phyloP scores from a whole-genome alignment of 1,140 invertebrate genomes.

The Cherax destructor region DNA sequence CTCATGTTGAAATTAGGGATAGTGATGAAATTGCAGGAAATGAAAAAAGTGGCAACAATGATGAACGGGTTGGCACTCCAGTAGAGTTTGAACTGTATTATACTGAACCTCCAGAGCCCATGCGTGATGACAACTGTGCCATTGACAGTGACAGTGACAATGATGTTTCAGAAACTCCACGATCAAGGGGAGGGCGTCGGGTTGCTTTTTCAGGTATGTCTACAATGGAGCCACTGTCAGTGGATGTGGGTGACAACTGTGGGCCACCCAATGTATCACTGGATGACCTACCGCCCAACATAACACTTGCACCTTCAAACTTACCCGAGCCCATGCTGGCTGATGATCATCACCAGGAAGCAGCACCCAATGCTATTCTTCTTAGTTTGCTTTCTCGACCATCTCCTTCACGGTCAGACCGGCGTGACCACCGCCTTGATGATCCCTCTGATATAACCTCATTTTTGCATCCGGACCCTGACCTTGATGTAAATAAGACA shows the following conservation, averaged over 20 bases:
- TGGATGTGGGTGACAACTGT: constrained; percentile 55
- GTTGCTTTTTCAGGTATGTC: constrained; percentile 61
- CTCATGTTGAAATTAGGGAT: not conserved
- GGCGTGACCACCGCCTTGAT: constrained; percentile 6
- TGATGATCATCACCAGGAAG: constrained; percentile 39
- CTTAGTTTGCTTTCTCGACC: constrained; percentile 57
- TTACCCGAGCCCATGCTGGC: constrained; percentile 44
- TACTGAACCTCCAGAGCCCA: constrained; percentile 65
- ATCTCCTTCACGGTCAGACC: not conserved
- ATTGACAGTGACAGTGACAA: constrained; percentile 71
- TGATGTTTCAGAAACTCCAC: constrained; percentile 42
- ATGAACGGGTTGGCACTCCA: constrained; percentile 49
- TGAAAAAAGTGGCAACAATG: constrained; percentile 15
- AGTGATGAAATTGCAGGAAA: not conserved
- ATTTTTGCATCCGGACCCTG: constrained; percentile 30
- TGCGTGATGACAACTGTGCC: constrained; percentile 70
- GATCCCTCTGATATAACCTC: constrained; percentile 42
- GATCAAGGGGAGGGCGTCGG: constrained; percentile 39
- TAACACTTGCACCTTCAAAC: constrained; percentile 48
- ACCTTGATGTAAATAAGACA: constrained; percentile 53
- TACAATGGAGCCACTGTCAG: constrained; percentile 57
- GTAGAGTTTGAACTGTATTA: constrained; percentile 65
- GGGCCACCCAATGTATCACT: constrained; percentile 47
- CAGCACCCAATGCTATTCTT: constrained; percentile 51
- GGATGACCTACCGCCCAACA: constrained; percentile 55